phyloP scores from a whole-genome alignment of 2,888 invertebrate species.

The Aspidiotus destructor region DNA sequence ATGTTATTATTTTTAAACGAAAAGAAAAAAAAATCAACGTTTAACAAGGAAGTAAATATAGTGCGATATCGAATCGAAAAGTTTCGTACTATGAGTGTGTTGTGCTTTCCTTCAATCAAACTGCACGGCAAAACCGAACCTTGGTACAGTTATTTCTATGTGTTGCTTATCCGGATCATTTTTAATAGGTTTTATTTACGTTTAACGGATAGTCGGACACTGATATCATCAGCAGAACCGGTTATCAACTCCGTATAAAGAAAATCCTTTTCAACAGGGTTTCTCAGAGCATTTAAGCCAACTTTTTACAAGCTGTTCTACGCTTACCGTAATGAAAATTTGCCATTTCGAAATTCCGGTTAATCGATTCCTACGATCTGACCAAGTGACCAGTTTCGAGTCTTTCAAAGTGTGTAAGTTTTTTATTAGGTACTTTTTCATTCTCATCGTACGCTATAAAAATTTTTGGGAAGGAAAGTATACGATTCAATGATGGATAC shows the following conservation, averaged over 20 bases:
- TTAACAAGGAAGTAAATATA: too few species aligned
- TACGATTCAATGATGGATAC: not conserved
- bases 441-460: too few species aligned
- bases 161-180: slow-evolving; percentile 31
- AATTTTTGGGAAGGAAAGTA: too few species aligned
- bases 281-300: slow-evolving; percentile 21
- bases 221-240: slow-evolving; percentile 28
- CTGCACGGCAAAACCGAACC: slow-evolving; percentile 21
- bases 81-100: not conserved
- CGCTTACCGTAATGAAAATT: too few species aligned
- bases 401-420: too few species aligned
- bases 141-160: slow-evolving; percentile 26
- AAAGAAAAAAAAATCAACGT: too few species aligned
- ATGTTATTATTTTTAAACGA: slow-evolving; percentile 4
- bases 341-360: too few species aligned
- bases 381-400: too few species aligned
- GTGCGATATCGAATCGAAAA: too few species aligned
- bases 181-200: slow-evolving; percentile 32
- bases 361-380: too few species aligned
- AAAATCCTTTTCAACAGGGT: slow-evolving; percentile 16
- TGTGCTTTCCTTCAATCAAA: slow-evolving; percentile 23
- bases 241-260: slow-evolving; percentile 12
- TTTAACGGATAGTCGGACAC: slow-evolving; percentile 30
- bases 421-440: too few species aligned
- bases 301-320: not conserved